Evolutionary conservation across 1,140 invertebrate genomes (phyloP).

Genomic region (Euwallacea fornicatus): DNA sequence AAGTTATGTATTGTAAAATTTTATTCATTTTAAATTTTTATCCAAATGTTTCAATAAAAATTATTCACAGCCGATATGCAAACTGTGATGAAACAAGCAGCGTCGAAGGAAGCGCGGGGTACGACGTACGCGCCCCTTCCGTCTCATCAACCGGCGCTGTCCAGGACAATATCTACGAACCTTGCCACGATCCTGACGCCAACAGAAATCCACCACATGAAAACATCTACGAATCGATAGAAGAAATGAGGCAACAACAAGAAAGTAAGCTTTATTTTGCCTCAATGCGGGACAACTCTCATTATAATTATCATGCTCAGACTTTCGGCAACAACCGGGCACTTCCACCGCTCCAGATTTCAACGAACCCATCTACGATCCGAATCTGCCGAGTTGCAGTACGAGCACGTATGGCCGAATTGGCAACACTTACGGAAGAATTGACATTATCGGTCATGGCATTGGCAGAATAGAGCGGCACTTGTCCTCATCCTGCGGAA

Average conservation of each 20-base stretch:
- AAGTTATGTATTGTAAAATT: too few species aligned
- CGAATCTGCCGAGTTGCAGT: slow-evolving; percentile 46
- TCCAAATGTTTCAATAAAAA: background rate
- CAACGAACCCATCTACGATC: slow-evolving; percentile 43
- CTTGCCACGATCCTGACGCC: slow-evolving; percentile 49
- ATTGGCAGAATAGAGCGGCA: slow-evolving; percentile 62
- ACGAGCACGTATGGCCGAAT: slow-evolving; percentile 51
- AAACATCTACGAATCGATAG: slow-evolving; percentile 60
- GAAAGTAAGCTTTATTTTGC: slow-evolving; percentile 19
- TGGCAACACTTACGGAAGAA: slow-evolving; percentile 58
- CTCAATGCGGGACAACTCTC: background rate
- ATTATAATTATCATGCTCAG: slow-evolving; percentile 1
- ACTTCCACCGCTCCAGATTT: slow-evolving; percentile 25
- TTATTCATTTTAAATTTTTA: too few species aligned
- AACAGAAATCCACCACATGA: slow-evolving; percentile 53
- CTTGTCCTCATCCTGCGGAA: slow-evolving; percentile 61
- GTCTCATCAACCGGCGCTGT: slow-evolving; percentile 48
- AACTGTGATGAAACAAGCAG: slow-evolving; percentile 58
- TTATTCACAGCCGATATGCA: slow-evolving; percentile 41
- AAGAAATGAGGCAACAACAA: slow-evolving; percentile 54
- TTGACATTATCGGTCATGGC: slow-evolving; percentile 58
- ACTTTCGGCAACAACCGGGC: slow-evolving; percentile 24
- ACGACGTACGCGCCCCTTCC: slow-evolving; percentile 46
- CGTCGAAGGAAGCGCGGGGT: slow-evolving; percentile 58
- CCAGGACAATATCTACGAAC: slow-evolving; percentile 60